These are phyloP conservation scores for Clarias batrachus DNA, from an alignment of 2,113 vertebrate species.

Conservation along the genomic window DNA sequence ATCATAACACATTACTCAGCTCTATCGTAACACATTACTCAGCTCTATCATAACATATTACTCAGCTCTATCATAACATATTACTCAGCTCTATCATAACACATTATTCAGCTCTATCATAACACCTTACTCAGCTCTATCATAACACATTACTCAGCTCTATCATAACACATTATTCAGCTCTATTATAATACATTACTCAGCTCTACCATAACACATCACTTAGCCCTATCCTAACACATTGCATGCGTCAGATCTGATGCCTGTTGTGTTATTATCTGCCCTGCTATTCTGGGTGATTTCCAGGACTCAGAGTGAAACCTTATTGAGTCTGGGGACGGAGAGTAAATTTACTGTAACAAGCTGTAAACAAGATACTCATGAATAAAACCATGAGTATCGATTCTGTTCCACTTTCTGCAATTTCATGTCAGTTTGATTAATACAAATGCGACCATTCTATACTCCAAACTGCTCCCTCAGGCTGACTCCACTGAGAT, in stretches of 20 bases:
- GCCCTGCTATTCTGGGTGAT: not conserved
- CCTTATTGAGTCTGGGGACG: slow-evolving; percentile 22
- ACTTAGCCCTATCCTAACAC: not conserved
- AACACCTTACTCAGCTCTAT: not conserved
- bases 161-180: not conserved
- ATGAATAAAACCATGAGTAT: slow-evolving; percentile 41
- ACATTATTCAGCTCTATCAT: not conserved
- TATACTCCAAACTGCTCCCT: slow-evolving; percentile 29
- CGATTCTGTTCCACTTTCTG: slow-evolving; percentile 30
- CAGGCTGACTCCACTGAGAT: slow-evolving; percentile 4
- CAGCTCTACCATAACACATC: not conserved
- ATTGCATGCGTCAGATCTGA: not conserved
- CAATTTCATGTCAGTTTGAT: slow-evolving; percentile 39
- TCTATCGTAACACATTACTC: not conserved
- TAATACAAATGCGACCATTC: slow-evolving; percentile 32
- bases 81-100: not conserved
- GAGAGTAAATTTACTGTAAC: slow-evolving; percentile 37
- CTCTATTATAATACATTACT: not conserved
- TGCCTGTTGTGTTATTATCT: not conserved
- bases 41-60: not conserved
- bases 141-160: not conserved
- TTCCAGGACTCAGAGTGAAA: slow-evolving; percentile 4
- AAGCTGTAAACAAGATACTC: slow-evolving; percentile 39
- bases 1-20: not conserved
- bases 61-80: not conserved